Evolutionary conservation across 2,797 vertebrate genomes (phyloP), one percentile per base, ranked within the genome.

Genomic region (Typhlichthys eigenmanni): DNA sequence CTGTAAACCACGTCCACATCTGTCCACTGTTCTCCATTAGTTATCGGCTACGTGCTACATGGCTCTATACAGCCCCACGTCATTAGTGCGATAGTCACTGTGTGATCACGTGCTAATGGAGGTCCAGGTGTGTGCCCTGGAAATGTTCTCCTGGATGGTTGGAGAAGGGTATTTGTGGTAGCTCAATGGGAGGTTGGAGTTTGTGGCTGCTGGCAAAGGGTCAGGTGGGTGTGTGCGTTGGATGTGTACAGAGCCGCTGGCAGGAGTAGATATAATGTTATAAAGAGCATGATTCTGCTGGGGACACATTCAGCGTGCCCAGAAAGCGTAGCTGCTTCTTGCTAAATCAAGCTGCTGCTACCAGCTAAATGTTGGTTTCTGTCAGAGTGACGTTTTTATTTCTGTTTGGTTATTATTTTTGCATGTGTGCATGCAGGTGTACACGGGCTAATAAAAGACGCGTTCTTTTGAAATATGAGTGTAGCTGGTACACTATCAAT

Each of bases 271-370:
- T 84, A 81, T 88, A 72, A 66, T 75, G 71, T 78, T 79, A 75
- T 80, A 90, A 88, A 89, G 85, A 83, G 82, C 79, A 85, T 69
- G 71, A 60, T 62, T 83, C 79, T 81, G 85, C 82, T 5, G 62
- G 57, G 81, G 84, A 79, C 68, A 61, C 51, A 55, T 79, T 71
- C 75, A 81, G 79, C 83, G 82, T 72, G 66, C 74, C 74, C 47
- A 9, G 69, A 81, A 75, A 76, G 48, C 64, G 56, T 62, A 62
- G 38, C 38, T 43, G 9, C 38, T 43, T 61, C 53, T 57, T 78
- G 68, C 66, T 61, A 72, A 85, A 82, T 79, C 72, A 74, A 65
- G 68, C 66, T 74, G 80, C 86, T 7, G 38, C 13, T 19, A 32
- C 2, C 14, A 29, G 9, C 45, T 55, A n/a, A 29, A 16, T 16